Evolutionary conservation across 2,888 invertebrate species (phyloP).

Genomic region (Neoscelio sp.): DNA sequence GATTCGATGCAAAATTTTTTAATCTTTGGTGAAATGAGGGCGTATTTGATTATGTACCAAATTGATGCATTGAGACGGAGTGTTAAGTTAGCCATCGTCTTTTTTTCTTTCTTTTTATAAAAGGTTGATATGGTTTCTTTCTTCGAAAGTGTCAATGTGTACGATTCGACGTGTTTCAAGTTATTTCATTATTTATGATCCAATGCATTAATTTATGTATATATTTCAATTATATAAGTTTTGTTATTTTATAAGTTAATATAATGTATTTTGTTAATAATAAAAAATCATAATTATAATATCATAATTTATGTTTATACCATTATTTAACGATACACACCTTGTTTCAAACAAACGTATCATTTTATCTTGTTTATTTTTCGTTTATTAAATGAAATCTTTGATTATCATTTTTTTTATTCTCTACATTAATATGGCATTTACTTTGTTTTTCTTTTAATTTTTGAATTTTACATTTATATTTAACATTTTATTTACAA

Average conservation of each 20-base stretch:
- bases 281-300: constrained; percentile 64
- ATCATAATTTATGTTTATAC: constrained; percentile 32
- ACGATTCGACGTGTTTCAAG: constrained; percentile 43
- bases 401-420: too few relatives aligned
- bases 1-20: constrained; percentile 53
- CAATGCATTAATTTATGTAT: constrained; percentile 63
- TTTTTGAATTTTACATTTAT: too few relatives aligned
- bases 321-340: constrained; percentile 7
- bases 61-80: constrained; percentile 60
- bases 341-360: not conserved
- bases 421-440: too few relatives aligned
- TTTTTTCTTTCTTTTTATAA: too few relatives aligned
- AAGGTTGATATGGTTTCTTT: constrained; percentile 54
- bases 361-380: not conserved
- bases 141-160: constrained; percentile 41
- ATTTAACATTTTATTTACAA: too few relatives aligned
- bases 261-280: constrained; percentile 64
- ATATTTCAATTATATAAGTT: constrained; percentile 56
- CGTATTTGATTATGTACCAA: constrained; percentile 58
- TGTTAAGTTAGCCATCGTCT: constrained; percentile 32
- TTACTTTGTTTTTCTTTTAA: too few relatives aligned
- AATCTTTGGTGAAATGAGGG: constrained; percentile 31
- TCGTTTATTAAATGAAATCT: too few relatives aligned
- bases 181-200: constrained; percentile 55
- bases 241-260: constrained; percentile 57